A percentile compares a stretch with the other conserved stretches of the same genome.
Evolutionary conservation across 2,888 invertebrate species (phyloP).

Genomic region (Agrochola lychnidis): DNA sequence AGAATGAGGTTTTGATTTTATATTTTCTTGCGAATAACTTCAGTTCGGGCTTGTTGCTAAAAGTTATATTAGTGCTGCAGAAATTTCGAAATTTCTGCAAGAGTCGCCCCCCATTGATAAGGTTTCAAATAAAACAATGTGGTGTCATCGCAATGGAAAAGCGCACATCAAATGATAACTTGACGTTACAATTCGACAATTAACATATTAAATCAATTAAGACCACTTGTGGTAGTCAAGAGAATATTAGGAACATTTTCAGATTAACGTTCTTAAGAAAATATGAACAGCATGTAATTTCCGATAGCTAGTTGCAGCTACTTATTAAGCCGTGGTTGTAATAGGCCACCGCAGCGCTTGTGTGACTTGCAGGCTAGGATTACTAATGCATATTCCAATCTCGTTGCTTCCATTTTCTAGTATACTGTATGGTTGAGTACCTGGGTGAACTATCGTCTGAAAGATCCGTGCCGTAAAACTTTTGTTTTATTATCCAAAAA

Average conservation of each 20-base stretch:
- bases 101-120: background rate
- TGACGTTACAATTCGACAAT: background rate
- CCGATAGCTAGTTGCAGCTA: conserved; percentile 5
- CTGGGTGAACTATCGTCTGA: conserved; percentile 7
- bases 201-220: background rate
- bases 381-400: conserved; percentile 53
- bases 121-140: conserved; percentile 1
- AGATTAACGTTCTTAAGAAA: background rate
- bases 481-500: conserved; percentile 12
- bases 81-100: background rate
- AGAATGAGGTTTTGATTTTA: background rate
- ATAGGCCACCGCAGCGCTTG: conserved; percentile 11
- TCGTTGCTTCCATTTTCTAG: conserved; percentile 4
- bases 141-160: background rate
- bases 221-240: background rate
- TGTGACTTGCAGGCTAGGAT: conserved; percentile 25
- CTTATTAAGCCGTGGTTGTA: background rate
- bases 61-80: too few relatives aligned
- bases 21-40: background rate
- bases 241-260: background rate
- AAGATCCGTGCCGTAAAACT: conserved; percentile 1
- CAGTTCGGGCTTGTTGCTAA: background rate
- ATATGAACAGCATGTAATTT: conserved; percentile 11
- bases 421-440: background rate
- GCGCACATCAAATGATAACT: background rate